Conservation (phyloP, 2,113 vertebrate genomes). For the Gallinago jamesoni region DNA sequence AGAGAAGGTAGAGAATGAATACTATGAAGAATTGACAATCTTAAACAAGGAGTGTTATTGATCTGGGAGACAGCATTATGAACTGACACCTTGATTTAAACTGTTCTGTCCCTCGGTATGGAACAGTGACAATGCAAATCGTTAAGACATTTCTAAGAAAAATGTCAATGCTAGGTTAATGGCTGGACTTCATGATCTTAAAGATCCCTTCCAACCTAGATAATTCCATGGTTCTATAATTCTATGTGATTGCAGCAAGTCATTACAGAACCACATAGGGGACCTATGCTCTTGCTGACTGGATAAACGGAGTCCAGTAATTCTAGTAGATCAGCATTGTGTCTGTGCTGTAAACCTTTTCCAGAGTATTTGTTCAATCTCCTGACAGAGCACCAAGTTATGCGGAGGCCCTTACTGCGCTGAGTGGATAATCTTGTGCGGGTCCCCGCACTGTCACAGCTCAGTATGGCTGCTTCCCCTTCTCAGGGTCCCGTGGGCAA, state of each 20-base stretch:
- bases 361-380: background rate
- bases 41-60: background rate
- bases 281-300: background rate
- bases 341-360: rapidly evolving
- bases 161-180: background rate
- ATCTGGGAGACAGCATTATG: background rate
- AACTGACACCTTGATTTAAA: background rate
- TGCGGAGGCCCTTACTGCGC: rapidly evolving
- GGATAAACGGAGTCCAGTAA: rapidly evolving
- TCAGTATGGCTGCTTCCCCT: background rate
- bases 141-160: background rate
- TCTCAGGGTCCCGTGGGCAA: background rate
- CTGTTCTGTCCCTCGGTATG: background rate
- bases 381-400: rapidly evolving
- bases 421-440: background rate
- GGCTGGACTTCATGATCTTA: too few species aligned
- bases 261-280: background rate
- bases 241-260: background rate
- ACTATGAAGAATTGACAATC: background rate
- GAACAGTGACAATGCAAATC: background rate
- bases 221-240: too few species aligned
- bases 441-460: background rate
- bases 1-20: background rate
- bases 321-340: background rate
- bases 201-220: too few species aligned